A percentile compares a stretch with the other conserved stretches of the same genome.
phyloP scores from a whole-genome alignment of 2,113 vertebrate species.

The Pangasianodon gigas region DNA sequence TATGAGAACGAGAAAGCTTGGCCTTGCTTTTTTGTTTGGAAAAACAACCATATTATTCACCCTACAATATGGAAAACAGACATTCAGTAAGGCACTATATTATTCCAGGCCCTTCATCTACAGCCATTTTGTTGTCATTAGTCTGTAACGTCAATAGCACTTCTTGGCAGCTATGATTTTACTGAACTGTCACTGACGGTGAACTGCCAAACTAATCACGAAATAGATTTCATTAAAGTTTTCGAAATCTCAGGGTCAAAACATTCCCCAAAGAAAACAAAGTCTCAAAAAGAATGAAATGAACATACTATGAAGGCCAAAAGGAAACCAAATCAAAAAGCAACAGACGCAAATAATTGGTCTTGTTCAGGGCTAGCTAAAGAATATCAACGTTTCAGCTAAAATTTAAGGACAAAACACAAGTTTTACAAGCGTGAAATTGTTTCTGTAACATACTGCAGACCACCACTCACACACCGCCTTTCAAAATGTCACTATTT shows the following conservation, averaged over 20 bases:
- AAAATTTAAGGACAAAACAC: background rate
- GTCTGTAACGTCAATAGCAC: constrained; percentile 1
- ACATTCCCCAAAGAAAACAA: background rate
- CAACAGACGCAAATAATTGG: background rate
- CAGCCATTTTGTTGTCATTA: constrained; percentile 19
- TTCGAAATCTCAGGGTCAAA: constrained; percentile 5
- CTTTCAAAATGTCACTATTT: constrained; percentile 12
- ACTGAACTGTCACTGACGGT: background rate
- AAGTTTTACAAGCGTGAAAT: background rate
- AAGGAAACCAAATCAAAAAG: background rate
- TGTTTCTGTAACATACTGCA: background rate
- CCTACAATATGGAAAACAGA: constrained; percentile 1
- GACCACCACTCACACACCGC: background rate
- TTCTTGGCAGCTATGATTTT: constrained; percentile 2
- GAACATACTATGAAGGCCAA: background rate
- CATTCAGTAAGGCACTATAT: background rate
- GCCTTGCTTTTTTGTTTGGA: background rate
- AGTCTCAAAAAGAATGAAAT: background rate
- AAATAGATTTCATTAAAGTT: background rate
- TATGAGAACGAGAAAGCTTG: background rate
- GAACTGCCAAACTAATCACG: background rate
- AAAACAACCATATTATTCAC: constrained; percentile 19
- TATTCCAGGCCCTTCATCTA: constrained; percentile 6
- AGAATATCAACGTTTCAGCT: background rate
- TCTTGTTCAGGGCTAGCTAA: background rate